Evolutionary conservation across 1,140 invertebrate species (phyloP), one percentile per base, ranked within the genome.

Genomic region (Stenopsyche tienmushanensis): DNA sequence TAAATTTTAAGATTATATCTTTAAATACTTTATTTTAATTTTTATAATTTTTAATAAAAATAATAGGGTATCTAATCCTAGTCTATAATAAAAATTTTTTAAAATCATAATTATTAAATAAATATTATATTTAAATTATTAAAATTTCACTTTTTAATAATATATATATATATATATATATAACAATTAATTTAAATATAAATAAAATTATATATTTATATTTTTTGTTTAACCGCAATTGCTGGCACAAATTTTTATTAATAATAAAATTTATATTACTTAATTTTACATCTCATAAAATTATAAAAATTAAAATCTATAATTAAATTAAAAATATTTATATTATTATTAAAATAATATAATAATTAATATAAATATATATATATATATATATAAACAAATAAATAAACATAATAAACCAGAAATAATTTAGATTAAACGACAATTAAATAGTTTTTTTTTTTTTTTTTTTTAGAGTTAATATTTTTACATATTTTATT

Each of bases 11-110:
- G 72, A 77, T 73, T 67, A 73, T 75, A 74, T 78, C 72, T 80
- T 76, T 73, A 83, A 82, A 72, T 82, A 79, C 73, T 75, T 74
- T 73, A 76, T 72, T 72, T 71, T 70, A 69, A 29, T 53, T 17
- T 44, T 70, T 65, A 66, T 71, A 34, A 70, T 72, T 77, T 76
- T 74, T 71, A 72, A 72, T 74, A 74, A 71, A 69, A 75, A 83
- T 84, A 84, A 83, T 82, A 81, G 83, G 80, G 84, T 86, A 86
- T 86, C 83, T 85, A 85, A 85, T 85, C 82, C 84, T 83, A 82
- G 77, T 84, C 77, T 83, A 75, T 71, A 67, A 66, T 62, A 71
- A 72, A 77, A 76, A 71, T 45, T 60, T 9, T 15, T 47, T 42
- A 71, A 62, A 65, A 67, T 73, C 67, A 72, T 71, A 74, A 74